Percentiles rank a stretch among this genome's conserved stretches.
phyloP scores from a whole-genome alignment of 1,140 invertebrate species.

The Bombus waltoni region DNA sequence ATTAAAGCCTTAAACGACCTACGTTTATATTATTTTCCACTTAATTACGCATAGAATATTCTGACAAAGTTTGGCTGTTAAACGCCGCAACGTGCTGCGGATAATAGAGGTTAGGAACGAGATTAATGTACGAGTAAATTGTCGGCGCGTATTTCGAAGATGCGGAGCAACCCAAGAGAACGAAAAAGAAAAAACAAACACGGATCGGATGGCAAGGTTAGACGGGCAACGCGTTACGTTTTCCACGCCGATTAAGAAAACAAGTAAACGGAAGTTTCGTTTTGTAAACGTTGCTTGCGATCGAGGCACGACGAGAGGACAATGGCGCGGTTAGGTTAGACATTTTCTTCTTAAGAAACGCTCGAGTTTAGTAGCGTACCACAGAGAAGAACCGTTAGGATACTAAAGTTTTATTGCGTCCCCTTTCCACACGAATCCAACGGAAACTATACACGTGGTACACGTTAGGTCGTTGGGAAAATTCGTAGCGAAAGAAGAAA shows the following conservation, averaged over 20 bases:
- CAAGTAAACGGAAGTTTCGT: conserved; percentile 8
- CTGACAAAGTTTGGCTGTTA: no score
- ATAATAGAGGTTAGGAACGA: no score
- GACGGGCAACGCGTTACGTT: neutral
- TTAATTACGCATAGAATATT: no score
- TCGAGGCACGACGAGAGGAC: neutral
- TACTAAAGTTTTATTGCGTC: conserved; percentile 61
- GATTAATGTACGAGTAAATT: neutral
- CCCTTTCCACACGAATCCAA: neutral
- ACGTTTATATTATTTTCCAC: no score
- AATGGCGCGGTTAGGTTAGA: conserved; percentile 28
- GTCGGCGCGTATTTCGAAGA: neutral
- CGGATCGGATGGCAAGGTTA: neutral
- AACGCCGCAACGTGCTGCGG: no score
- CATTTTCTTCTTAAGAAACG: conserved; percentile 36
- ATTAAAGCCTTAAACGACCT: no score
- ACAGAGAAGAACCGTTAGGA: conserved; percentile 55
- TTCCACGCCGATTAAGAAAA: neutral
- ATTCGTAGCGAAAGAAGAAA: neutral
- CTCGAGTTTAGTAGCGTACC: conserved; percentile 53
- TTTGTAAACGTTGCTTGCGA: neutral
- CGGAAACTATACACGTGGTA: neutral
- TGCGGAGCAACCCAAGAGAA: neutral
- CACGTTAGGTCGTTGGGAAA: neutral
- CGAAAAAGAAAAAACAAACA: neutral